phyloP scores from a whole-genome alignment of 2,113 vertebrate species.

The Gymnocephalus cernua region DNA sequence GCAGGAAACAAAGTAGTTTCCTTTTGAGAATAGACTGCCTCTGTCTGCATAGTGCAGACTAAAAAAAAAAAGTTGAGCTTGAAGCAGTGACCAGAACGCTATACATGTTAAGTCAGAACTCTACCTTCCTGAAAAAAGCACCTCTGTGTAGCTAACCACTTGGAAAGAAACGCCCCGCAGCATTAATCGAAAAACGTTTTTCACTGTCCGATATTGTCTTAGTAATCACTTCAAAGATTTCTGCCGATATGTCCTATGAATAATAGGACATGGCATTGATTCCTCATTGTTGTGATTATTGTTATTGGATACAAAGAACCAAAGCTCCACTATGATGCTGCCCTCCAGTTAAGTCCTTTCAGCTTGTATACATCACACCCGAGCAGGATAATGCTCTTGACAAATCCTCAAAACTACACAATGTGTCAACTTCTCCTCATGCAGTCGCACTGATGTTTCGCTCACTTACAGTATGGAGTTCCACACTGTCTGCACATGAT shows the following conservation, averaged over 20 bases:
- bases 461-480: conserved; percentile 10
- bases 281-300: background rate
- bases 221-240: background rate
- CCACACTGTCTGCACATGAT: background rate
- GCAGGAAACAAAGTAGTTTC: conserved; percentile 35
- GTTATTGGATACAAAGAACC: conserved; percentile 14
- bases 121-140: background rate
- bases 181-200: background rate
- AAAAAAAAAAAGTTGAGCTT: background rate
- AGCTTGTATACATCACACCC: background rate
- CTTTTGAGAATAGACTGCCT: background rate
- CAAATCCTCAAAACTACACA: conserved; percentile 28
- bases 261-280: background rate
- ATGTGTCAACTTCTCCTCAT: conserved; percentile 25
- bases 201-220: background rate
- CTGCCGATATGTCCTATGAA: background rate
- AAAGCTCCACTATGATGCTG: conserved; percentile 4
- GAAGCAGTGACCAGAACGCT: background rate
- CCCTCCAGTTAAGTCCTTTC: background rate
- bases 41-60: background rate
- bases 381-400: conserved; percentile 30
- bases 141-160: background rate
- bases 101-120: background rate
- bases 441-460: conserved; percentile 14
- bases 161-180: background rate